A percentile compares a stretch with the other conserved stretches of the same genome.
These are phyloP conservation scores for Stomatorhinus walkeri DNA, from an alignment of 2,797 vertebrate genomes.

Conservation along the genomic window DNA sequence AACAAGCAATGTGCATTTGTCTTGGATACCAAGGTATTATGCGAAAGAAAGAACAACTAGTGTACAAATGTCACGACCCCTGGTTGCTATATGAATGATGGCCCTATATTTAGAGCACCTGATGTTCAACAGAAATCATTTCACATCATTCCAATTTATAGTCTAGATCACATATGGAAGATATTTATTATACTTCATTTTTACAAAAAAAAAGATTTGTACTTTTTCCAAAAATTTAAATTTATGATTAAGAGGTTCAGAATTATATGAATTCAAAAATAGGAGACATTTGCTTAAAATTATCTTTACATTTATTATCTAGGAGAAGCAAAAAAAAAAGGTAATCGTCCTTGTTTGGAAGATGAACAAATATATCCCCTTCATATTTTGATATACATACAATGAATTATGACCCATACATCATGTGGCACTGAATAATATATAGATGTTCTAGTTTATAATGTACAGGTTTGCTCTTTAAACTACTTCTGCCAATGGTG, in stretches of 20 bases:
- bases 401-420: neutral
- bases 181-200: conserved; percentile 27
- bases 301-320: conserved; percentile 4
- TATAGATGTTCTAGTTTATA: neutral
- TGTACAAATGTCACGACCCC: conserved; percentile 10
- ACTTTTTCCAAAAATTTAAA: conserved; percentile 2
- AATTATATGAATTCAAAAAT: neutral
- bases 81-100: conserved; percentile 5
- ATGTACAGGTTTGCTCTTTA: neutral
- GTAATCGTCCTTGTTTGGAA: neutral
- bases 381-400: neutral
- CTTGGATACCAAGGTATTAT: neutral
- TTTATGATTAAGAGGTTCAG: neutral
- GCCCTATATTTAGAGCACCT: neutral
- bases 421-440: neutral
- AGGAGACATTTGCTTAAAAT: neutral
- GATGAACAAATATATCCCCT: neutral
- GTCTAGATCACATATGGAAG: conserved; percentile 3
- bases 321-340: neutral
- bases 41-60: neutral
- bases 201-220: conserved; percentile 16
- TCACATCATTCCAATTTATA: conserved; percentile 16
- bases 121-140: conserved; percentile 11
- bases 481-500: neutral
- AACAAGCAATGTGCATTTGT: conserved; percentile 16